Evolutionary conservation across 1,140 invertebrate genomes (phyloP), one percentile per base, ranked within the genome.

Genomic region (Drosophila seguyi): DNA sequence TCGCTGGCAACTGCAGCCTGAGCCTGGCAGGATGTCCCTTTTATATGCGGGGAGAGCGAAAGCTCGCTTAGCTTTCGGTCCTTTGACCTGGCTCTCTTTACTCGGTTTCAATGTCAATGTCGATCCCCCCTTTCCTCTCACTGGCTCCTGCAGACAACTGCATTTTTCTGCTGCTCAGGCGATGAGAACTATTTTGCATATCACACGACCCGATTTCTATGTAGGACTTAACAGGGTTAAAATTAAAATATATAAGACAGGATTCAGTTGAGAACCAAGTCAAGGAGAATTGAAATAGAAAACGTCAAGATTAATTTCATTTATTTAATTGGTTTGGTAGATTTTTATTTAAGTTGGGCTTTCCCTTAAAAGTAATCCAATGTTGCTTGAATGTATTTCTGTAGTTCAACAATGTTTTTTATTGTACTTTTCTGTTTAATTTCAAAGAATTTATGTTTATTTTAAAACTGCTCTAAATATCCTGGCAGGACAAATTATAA

Each of bases 61-160:
- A 59, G 76, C 57, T 75, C 62, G 27, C 36, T 11, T 38, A 63
- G 68, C 68, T 71, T 20, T 41, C 2, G 16, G 41, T 39, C 42
- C 50, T 42, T 41, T 6, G 29, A 14, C 29, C 29, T 22, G 29
- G 36, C 38, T 22, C 25, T 25, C 25, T 25, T 25, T 25, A 25
- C 47, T 36, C n/a, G 25, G 20, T 52, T 36, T 61, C 75, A 78
- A 77, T 78, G 75, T 79, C 76, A 79, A 65, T 75, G 48, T 36
- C 59, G 48, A 47, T 41, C 34, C 34, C 27, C 18, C 50, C n/a
- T 36, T 36, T 41, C 16, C 42, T 27, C 25, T 45, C 25, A 27
- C 13, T 31, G 16, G n/a, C 6, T 34, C 6, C 27, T 18, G 29
- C 50, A 20, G 29, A 0, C 13, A 14, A 14, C 53, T 29, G 34